A percentile compares a stretch with the other conserved stretches of the same genome.
These are phyloP conservation scores for Rhyacichthys aspro DNA, from an alignment of 2,797 vertebrate genomes.

Conservation along the genomic window DNA sequence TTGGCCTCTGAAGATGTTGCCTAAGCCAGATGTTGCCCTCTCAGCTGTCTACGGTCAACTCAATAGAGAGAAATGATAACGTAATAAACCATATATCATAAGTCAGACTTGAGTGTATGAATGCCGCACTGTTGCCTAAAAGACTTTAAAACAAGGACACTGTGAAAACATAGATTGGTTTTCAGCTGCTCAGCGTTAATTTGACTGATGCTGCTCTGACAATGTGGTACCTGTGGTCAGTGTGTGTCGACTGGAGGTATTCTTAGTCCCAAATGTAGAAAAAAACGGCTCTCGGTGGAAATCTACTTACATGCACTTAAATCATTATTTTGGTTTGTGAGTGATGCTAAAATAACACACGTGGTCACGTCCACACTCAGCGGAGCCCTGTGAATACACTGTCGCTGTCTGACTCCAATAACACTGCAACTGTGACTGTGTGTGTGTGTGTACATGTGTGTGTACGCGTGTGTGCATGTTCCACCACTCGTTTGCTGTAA, in stretches of 20 bases:
- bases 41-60: neutral
- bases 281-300: conserved; percentile 35
- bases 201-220: conserved; percentile 55
- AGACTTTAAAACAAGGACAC: conserved; percentile 1
- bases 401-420: conserved; percentile 22
- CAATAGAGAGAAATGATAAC: no score
- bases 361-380: conserved; percentile 10
- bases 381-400: conserved; percentile 25
- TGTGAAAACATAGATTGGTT: conserved; percentile 42
- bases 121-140: no score
- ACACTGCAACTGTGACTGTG: conserved; percentile 28
- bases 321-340: conserved; percentile 54
- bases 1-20: no score
- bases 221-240: conserved; percentile 48
- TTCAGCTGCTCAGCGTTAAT: conserved; percentile 62
- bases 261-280: conserved; percentile 21
- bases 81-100: no score
- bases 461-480: conserved; percentile 21
- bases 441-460: conserved; percentile 10
- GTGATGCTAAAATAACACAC: conserved; percentile 50
- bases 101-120: no score
- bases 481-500: conserved; percentile 62
- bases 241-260: conserved; percentile 14
- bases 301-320: conserved; percentile 59
- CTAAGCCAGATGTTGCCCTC: neutral